Conservation (phyloP, 2,113 vertebrate genomes). For the Fulmarus glacialis region DNA sequence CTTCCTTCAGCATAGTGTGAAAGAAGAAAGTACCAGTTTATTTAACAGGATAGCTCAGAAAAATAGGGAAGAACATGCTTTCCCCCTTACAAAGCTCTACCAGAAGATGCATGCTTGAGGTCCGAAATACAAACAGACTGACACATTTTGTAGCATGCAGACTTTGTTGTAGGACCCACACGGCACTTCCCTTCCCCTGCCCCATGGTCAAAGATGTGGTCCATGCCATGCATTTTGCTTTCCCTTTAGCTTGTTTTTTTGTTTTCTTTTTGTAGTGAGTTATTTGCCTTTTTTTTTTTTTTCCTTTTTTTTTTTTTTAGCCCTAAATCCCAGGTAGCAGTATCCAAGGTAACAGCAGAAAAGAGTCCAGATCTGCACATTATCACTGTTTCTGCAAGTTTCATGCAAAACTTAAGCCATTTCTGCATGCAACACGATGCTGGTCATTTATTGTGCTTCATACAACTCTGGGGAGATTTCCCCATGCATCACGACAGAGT, state of each 20-base stretch:
- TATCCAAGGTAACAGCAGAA: constrained; percentile 65
- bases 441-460: not conserved
- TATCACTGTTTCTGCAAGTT: constrained; percentile 34
- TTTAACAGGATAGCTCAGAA: not conserved
- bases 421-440: constrained; percentile 33
- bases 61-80: constrained; percentile 17
- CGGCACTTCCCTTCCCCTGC: not conserved
- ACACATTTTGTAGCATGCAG: constrained; percentile 23
- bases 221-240: not conserved
- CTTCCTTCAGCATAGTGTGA: not conserved
- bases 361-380: constrained; percentile 23
- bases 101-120: not conserved
- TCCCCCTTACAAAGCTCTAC: not conserved
- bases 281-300: not conserved
- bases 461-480: not conserved
- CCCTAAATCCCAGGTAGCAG: not conserved
- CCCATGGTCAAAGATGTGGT: not conserved
- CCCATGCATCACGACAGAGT: not conserved
- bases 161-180: not conserved
- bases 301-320: not conserved
- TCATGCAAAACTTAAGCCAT: constrained; percentile 62
- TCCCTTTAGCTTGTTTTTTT: not conserved
- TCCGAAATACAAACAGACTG: not conserved
- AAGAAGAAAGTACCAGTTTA: not conserved
- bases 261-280: not conserved